A percentile compares a stretch with the other conserved stretches of the same genome.
phyloP scores from a whole-genome alignment of 1,140 invertebrate genomes.

The Metopolophium dirhodum region DNA sequence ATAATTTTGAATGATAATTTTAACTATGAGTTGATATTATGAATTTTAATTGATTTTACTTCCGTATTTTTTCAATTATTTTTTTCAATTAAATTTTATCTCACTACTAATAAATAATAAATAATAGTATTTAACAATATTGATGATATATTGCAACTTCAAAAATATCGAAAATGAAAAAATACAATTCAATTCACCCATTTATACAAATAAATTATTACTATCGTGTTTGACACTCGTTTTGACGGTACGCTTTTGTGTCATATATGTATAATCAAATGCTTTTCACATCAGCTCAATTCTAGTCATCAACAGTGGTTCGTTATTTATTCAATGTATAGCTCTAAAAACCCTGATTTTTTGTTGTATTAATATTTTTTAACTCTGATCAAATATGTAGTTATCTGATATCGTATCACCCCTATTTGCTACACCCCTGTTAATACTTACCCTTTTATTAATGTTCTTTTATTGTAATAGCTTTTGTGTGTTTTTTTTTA shows the following conservation, averaged over 20 bases:
- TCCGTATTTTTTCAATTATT: neutral
- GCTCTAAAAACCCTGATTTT: neutral
- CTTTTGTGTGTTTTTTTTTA: neutral
- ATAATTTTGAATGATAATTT: neutral
- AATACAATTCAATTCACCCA: neutral
- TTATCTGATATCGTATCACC: neutral
- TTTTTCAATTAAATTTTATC: neutral
- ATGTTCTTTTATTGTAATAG: constrained; percentile 1
- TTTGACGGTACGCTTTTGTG: neutral
- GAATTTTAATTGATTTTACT: neutral
- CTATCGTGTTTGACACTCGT: constrained; percentile 11
- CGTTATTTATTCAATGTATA: constrained; percentile 21
- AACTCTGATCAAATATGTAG: neutral
- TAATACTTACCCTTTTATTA: constrained; percentile 1
- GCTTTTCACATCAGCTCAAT: neutral
- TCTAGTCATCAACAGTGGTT: neutral
- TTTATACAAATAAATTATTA: constrained; percentile 22
- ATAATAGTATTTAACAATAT: neutral
- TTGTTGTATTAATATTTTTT: neutral
- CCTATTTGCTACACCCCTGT: neutral
- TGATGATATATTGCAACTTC: neutral
- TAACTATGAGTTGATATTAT: neutral
- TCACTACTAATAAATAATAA: neutral
- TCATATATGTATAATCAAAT: neutral
- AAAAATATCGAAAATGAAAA: neutral